These are phyloP conservation scores for Melanaphis sacchari DNA, from an alignment of 1,140 invertebrate species.

Conservation along the genomic window DNA sequence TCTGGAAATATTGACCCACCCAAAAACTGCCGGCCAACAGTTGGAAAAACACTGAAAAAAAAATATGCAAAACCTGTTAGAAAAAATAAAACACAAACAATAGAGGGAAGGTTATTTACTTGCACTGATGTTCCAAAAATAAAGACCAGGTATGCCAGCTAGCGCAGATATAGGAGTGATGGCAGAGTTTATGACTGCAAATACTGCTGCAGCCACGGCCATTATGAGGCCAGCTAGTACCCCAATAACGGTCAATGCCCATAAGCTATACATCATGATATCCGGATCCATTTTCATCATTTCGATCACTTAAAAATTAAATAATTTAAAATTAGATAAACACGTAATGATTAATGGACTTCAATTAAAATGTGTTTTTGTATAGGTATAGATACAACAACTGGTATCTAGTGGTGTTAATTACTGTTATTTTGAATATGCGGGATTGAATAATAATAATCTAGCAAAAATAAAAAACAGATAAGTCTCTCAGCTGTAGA, in stretches of 20 bases:
- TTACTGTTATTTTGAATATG: not conserved
- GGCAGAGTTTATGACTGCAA: constrained; percentile 80
- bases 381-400: no score
- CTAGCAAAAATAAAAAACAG: no score
- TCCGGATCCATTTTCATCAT: constrained; percentile 70
- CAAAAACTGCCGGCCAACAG: constrained; percentile 75
- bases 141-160: constrained; percentile 79
- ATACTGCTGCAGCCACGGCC: constrained; percentile 73
- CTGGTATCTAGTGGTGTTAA: not conserved
- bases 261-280: constrained; percentile 75
- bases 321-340: constrained; percentile 3
- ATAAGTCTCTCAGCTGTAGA: not conserved
- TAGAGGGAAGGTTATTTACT: constrained; percentile 67
- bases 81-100: not conserved
- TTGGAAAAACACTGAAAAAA: constrained; percentile 73
- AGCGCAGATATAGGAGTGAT: constrained; percentile 77
- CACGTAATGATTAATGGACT: not conserved
- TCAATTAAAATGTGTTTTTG: not conserved
- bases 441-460: not conserved
- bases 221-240: constrained; percentile 73
- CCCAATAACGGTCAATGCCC: constrained; percentile 74
- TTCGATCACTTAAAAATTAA: constrained; percentile 66
- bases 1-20: constrained; percentile 77
- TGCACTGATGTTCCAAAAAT: constrained; percentile 78
- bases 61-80: not conserved